These are phyloP conservation scores for Zonotrichia leucophrys DNA, from an alignment of 2,113 vertebrate genomes.

Conservation along the genomic window DNA sequence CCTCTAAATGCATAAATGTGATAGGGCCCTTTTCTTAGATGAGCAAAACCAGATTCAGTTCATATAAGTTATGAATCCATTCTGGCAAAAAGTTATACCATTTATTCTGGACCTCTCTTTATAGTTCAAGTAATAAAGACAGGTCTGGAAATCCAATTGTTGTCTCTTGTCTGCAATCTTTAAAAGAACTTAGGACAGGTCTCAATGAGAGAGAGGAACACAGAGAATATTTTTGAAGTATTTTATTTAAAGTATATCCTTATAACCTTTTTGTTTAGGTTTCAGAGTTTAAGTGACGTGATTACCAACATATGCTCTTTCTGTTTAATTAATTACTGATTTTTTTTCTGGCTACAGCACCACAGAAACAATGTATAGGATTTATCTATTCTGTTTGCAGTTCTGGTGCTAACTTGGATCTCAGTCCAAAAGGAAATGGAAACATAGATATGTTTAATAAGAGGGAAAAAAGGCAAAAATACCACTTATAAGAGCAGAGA, in stretches of 20 bases:
- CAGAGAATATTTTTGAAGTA: not conserved
- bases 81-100: not conserved
- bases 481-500: not conserved
- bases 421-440: not conserved
- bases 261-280: not conserved
- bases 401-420: not conserved
- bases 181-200: not conserved
- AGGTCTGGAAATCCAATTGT: constrained; percentile 46
- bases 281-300: not conserved
- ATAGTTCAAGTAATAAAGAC: constrained; percentile 17
- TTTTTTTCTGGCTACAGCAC: not conserved
- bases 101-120: not conserved
- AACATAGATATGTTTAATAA: not conserved
- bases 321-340: not conserved
- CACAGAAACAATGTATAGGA: not conserved
- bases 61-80: not conserved
- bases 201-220: not conserved
- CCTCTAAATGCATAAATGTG: not conserved
- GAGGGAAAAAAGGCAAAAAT: not conserved
- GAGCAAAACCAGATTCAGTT: not conserved
- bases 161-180: not conserved
- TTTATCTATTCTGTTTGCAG: not conserved
- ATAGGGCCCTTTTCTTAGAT: not conserved
- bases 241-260: not conserved
- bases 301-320: not conserved